These are phyloP conservation scores for Synergus gifuensis DNA, from an alignment of 2,888 invertebrate species.

Conservation along the genomic window DNA sequence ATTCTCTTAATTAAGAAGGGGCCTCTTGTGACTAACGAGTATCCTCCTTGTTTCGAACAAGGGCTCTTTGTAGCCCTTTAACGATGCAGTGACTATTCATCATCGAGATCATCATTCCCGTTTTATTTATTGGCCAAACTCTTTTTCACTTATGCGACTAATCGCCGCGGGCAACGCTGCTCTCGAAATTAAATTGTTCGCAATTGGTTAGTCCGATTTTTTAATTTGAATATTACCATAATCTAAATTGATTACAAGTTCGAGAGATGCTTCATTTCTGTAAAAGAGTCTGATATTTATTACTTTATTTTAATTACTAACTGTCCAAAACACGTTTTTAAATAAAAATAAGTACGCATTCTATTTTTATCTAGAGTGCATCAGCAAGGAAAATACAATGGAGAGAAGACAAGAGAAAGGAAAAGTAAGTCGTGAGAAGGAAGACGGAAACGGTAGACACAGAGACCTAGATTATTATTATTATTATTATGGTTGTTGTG, in stretches of 20 bases:
- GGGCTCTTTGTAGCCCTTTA: slow-evolving; percentile 34
- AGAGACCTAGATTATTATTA: slow-evolving; percentile 25
- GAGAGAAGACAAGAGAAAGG: slow-evolving; percentile 27
- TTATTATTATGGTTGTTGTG: slow-evolving; percentile 24
- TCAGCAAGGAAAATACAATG: neutral
- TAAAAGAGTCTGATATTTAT: neutral
- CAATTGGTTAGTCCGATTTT: slow-evolving; percentile 1
- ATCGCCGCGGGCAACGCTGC: neutral
- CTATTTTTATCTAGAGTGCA: neutral
- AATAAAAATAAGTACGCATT: neutral
- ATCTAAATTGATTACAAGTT: neutral
- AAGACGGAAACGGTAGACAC: neutral
- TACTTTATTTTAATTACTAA: no score
- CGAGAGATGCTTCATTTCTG: neutral
- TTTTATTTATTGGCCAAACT: slow-evolving; percentile 25
- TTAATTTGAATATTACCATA: neutral
- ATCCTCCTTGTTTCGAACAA: slow-evolving; percentile 27
- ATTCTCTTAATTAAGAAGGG: slow-evolving; percentile 34
- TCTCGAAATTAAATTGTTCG: slow-evolving; percentile 16
- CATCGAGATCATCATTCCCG: slow-evolving; percentile 26
- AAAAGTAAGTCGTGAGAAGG: slow-evolving; percentile 25
- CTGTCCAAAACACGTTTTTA: neutral
- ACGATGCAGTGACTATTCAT: slow-evolving; percentile 27
- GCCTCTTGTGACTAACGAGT: slow-evolving; percentile 29
- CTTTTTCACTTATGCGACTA: slow-evolving; percentile 26